Percentiles rank a stretch among this genome's conserved stretches.
These are phyloP conservation scores for Iphiclides podalirius DNA, from an alignment of 2,888 invertebrate species.

Conservation along the genomic window DNA sequence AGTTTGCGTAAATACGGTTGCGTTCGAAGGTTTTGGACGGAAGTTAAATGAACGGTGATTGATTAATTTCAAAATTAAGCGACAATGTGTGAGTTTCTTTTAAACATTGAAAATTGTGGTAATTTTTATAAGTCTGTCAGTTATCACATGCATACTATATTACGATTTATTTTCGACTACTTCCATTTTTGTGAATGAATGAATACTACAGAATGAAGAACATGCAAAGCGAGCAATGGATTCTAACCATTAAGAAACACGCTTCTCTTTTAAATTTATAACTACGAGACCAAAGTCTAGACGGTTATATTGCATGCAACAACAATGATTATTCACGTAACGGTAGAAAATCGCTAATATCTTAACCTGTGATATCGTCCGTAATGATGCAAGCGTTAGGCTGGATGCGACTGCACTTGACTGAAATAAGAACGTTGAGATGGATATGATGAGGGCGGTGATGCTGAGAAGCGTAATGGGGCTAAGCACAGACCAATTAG, in stretches of 20 bases:
- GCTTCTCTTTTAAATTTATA: neutral
- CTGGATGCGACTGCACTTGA: conserved; percentile 52
- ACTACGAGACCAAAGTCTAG: neutral
- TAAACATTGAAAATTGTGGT: no score
- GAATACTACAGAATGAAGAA: neutral
- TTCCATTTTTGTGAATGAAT: no score
- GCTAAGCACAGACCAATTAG: conserved; percentile 10
- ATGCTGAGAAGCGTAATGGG: conserved; percentile 24
- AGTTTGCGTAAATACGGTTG: no score
- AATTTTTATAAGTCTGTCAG: no score
- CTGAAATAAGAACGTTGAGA: conserved; percentile 53
- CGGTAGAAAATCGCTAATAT: conserved; percentile 10
- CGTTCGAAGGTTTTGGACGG: no score
- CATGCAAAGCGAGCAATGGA: conserved; percentile 4
- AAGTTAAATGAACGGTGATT: no score
- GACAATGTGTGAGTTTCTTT: no score
- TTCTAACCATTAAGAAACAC: conserved; percentile 15
- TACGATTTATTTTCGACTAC: no score
- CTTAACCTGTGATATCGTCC: conserved; percentile 52
- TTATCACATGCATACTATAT: no score
- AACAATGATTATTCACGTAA: conserved; percentile 2
- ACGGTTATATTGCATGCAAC: conserved; percentile 9
- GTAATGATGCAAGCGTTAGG: conserved; percentile 54
- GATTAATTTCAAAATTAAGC: no score
- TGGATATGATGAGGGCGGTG: conserved; percentile 22